These are phyloP conservation scores for Atta texana DNA, from an alignment of 1,140 invertebrate genomes.

Conservation along the genomic window DNA sequence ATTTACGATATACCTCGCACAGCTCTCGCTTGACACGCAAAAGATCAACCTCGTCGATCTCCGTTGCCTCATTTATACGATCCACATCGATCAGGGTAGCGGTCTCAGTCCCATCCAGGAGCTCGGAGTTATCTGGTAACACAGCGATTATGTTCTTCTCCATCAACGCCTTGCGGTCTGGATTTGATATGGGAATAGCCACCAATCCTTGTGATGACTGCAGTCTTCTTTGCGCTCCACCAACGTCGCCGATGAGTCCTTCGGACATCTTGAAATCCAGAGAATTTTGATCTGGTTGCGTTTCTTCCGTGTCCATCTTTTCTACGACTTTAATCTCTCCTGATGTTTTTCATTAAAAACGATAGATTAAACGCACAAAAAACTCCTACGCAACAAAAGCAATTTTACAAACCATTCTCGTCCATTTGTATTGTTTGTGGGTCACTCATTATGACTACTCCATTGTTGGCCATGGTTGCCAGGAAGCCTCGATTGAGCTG, in stretches of 20 bases:
- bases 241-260: constrained; percentile 23
- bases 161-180: constrained; percentile 40
- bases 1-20: constrained; percentile 73
- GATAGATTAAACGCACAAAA: constrained; percentile 49
- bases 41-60: constrained; percentile 75
- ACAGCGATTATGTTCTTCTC: constrained; percentile 79
- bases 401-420: constrained; percentile 81
- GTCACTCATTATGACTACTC: constrained; percentile 81
- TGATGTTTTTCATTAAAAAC: constrained; percentile 70
- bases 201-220: constrained; percentile 67
- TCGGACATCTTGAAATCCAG: constrained; percentile 71
- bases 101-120: constrained; percentile 71
- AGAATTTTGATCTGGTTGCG: constrained; percentile 61
- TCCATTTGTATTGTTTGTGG: constrained; percentile 81
- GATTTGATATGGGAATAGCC: constrained; percentile 75
- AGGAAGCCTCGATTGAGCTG: constrained; percentile 79
- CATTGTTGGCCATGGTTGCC: constrained; percentile 80
- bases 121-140: constrained; percentile 73
- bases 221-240: constrained; percentile 50
- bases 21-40: constrained; percentile 82
- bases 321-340: constrained; percentile 81
- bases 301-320: constrained; percentile 73
- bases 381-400: constrained; percentile 23
- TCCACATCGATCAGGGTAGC: constrained; percentile 75
- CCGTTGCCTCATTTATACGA: constrained; percentile 75